Base-by-base conservation (phyloP, 2,888 invertebrate genomes). In the Nematopogon swammerdamellus region DNA sequence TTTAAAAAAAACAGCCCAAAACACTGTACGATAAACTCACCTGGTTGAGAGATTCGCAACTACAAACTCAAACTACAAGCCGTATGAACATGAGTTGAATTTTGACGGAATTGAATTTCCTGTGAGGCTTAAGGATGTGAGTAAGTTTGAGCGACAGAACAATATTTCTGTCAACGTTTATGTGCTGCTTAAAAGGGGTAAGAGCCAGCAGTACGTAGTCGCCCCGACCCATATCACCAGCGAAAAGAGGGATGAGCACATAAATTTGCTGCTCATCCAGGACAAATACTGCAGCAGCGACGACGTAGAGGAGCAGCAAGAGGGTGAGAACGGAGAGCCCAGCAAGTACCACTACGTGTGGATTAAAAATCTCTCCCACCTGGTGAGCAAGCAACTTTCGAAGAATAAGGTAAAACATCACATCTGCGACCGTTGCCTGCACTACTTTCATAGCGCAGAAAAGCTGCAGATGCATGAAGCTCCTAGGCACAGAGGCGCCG, bases 91-190 rank as follows among this genome's bases (percentile, higher is more conserved):
- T n/a, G 55, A 58, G 10, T 52, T 60, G 29, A 58, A 60, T 16
- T 52, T 58, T 4, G 50, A 53, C 18, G 55, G 54, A 1, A 58
- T 61, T 44, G 45, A 52, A n/a, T 61, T 60, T 51, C 59, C 60
- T 4, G 56, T 59, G 19, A 54, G 49, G 18, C 29, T 56, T 19
- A 53, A 51, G 20, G 52, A 59, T 44, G 57, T 61, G 19, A 42
- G 53, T 8, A 53, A 54, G 45, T 61, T 61, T 56, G 61, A 61
- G 54, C 52, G 54, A 18, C 51, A 53, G 17, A 60, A 60, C 6
- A 42, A 56, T 25, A 47, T 59, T 2, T 54, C 56, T 2, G 52
- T 60, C 11, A 59, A 60, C 45, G 56, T 61, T 1, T 59, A 57
- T 29, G 46, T 50, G 18, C 50, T 60, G 3, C 46, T n/a, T n/a